These are phyloP conservation scores for Dichetophora obliterata DNA, from an alignment of 2,888 invertebrate species.

Conservation along the genomic window DNA sequence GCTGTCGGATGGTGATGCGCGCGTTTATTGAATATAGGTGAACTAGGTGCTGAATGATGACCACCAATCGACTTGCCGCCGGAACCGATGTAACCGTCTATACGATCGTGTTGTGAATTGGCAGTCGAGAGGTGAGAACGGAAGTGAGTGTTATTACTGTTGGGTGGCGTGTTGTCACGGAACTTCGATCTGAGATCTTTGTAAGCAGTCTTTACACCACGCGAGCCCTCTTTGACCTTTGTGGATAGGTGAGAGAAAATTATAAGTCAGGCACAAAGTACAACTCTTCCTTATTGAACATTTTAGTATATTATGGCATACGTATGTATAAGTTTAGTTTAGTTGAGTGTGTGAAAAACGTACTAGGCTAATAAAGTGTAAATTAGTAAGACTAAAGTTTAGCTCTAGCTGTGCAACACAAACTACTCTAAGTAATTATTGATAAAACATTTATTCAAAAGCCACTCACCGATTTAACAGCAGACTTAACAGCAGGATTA, in stretches of 20 bases:
- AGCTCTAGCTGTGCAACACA: too few relatives aligned
- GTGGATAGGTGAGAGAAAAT: not conserved
- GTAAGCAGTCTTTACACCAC: constrained; percentile 83
- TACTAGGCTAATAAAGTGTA: too few relatives aligned
- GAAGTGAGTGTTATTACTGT: constrained; percentile 53
- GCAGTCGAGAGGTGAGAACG: constrained; percentile 64
- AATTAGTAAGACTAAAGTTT: not conserved
- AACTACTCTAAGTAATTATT: not conserved
- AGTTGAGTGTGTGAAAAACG: not conserved
- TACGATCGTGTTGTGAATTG: constrained; percentile 64
- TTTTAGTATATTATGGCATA: not conserved
- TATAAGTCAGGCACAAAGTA: not conserved
- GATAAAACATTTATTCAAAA: constrained; percentile 28
- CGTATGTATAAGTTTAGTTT: not conserved
- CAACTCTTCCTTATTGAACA: too few relatives aligned
- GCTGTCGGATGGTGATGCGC: constrained; percentile 32
- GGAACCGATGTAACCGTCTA: constrained; percentile 57
- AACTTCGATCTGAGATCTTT: constrained; percentile 81
- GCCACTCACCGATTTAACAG: constrained; percentile 91
- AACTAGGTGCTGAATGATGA: constrained; percentile 75
- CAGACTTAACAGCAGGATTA: constrained; percentile 93
- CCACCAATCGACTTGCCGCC: constrained; percentile 50
- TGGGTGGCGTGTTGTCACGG: constrained; percentile 67
- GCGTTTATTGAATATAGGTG: constrained; percentile 75
- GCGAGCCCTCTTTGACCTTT: constrained; percentile 83